These are phyloP conservation scores for Todiramphus saurophagus DNA, from an alignment of 2,113 vertebrate genomes.

Conservation along the genomic window DNA sequence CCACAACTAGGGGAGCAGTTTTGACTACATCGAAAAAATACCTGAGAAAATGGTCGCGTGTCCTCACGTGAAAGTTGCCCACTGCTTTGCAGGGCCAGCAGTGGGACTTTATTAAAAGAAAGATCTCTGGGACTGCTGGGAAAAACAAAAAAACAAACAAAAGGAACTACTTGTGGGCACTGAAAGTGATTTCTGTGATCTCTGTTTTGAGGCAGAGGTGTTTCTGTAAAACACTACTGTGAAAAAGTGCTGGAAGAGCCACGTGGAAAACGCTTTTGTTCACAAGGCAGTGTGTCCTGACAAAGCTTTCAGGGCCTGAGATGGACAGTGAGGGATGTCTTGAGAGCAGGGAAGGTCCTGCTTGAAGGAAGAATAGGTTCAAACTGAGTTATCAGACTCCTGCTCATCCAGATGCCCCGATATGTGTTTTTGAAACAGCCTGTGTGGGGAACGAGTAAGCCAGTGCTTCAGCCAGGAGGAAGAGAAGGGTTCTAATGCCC, in stretches of 20 bases:
- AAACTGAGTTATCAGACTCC: neutral
- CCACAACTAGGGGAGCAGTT: neutral
- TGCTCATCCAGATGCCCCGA: neutral
- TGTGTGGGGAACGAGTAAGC: fast-evolving
- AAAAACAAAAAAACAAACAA: neutral
- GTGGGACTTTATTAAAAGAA: neutral
- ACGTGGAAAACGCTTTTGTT: neutral
- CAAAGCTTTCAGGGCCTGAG: neutral
- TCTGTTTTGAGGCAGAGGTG: neutral
- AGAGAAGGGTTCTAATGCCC: neutral
- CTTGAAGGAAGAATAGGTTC: neutral
- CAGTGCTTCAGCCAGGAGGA: neutral
- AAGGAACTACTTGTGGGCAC: neutral
- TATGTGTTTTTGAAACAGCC: neutral
- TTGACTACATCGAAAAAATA: neutral
- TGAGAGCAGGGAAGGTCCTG: neutral
- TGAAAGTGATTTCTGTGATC: neutral
- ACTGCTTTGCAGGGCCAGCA: neutral
- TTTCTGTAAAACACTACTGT: neutral
- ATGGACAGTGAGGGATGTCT: neutral
- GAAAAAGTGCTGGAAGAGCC: neutral
- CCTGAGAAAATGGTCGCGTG: neutral
- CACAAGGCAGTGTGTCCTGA: too few species aligned
- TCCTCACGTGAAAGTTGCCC: neutral
- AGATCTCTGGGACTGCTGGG: neutral